Evolutionary conservation across 2,888 invertebrate species (phyloP).

Genomic region (Drosophila lutescens): DNA sequence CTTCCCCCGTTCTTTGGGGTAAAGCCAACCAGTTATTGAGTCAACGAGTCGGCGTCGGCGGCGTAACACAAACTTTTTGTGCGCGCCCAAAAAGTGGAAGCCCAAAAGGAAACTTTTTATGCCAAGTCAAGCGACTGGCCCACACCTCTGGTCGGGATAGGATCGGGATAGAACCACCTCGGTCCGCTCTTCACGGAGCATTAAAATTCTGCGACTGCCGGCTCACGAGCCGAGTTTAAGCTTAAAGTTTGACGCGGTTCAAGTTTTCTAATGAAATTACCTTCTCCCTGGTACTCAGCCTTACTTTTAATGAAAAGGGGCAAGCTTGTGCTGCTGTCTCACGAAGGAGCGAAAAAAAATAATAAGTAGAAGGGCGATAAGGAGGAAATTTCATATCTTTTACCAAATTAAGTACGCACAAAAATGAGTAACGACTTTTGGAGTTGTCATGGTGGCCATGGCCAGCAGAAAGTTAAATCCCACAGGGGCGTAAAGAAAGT

Average conservation of each 20-base stretch:
- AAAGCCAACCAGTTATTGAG: conserved; percentile 68
- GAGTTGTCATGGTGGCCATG: conserved; percentile 62
- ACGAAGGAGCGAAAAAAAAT: conserved; percentile 12
- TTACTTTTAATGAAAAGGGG: conserved; percentile 61
- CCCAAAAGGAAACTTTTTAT: conserved; percentile 59
- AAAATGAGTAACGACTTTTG: conserved; percentile 80
- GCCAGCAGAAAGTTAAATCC: conserved; percentile 48
- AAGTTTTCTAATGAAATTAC: conserved; percentile 81
- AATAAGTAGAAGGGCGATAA: conserved; percentile 48
- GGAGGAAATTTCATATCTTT: conserved; percentile 66
- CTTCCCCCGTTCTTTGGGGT: conserved; percentile 1
- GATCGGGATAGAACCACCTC: not conserved
- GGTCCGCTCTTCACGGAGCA: conserved; percentile 60
- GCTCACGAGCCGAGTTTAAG: conserved; percentile 54
- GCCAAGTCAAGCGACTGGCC: conserved; percentile 51
- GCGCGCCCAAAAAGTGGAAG: conserved; percentile 50
- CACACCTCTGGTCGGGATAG: conserved; percentile 6
- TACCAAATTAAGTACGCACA: conserved; percentile 75
- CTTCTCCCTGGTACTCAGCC: conserved; percentile 62
- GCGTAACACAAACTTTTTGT: conserved; percentile 70
- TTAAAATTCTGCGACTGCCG: conserved; percentile 72
- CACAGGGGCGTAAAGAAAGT: conserved; percentile 29
- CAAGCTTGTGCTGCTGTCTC: conserved; percentile 51
- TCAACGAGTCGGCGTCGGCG: conserved; percentile 70
- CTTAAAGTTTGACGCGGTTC: conserved; percentile 79